Evolutionary conservation across 2,888 invertebrate species (phyloP), one percentile per base, ranked within the genome.

Genomic region (Trypoxylon attenuatum): DNA sequence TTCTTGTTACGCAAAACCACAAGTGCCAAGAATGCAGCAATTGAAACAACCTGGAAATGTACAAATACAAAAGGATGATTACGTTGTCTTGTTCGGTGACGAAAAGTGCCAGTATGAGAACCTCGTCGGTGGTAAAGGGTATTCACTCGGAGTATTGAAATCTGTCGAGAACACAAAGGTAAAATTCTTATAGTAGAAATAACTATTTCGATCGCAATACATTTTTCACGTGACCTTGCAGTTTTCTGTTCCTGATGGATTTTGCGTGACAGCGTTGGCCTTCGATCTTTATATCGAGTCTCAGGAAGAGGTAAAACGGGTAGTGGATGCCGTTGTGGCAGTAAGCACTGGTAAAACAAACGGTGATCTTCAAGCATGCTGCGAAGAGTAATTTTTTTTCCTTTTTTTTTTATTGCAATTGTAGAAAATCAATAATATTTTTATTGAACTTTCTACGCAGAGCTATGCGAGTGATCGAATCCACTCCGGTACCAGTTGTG

Each of bases 81-180:
- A 78, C 5, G 88, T 90, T 58, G 64, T 89, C 0, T 58, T 85
- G 0, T 89, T 92, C 21, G 85, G 87, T 5, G 88, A 89, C 8
- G 78, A 81, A 0, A 88, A 88, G 10, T 89, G 92, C 21, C 87
- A 88, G 19, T 90, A 90, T 66, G 86, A 90, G 0, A 82, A 85
- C 5, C 83, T 92, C 6, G 92, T 93, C 0, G 96, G 96, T 0
- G 95, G 94, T 0, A 96, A 95, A 85, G 95, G 93, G 6, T 91
- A 92, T 1, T 94, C 95, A 1, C 86, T 96, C 10, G 93, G 93
- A 0, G 84, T 92, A 33, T 87, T 95, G 43, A 86, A 88, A 6
- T 87, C 88, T 16, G 86, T 90, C 53, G 74, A 84, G 15, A 77
- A 82, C 2, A 78, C 87, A 41, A 84, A 89, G 79, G 91, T 91